Evolutionary conservation across 2,113 vertebrate species (phyloP).

Genomic region (Aepyceros melampus): DNA sequence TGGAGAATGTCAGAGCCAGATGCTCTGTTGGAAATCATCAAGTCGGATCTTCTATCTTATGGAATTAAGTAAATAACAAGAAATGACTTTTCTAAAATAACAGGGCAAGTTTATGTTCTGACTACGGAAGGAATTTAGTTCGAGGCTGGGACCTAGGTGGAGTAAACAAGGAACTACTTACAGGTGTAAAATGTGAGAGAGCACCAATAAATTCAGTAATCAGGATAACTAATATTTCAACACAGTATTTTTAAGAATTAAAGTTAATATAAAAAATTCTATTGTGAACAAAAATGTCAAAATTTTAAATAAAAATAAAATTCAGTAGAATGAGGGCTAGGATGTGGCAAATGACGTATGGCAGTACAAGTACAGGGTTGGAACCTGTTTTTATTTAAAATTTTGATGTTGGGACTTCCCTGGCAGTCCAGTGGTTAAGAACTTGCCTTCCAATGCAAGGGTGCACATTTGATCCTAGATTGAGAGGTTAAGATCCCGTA

Average conservation of each 20-base stretch:
- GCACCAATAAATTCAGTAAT: not conserved
- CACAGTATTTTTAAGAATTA: not conserved
- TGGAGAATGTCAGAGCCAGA: not conserved
- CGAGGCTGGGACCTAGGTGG: not conserved
- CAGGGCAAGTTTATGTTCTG: not conserved
- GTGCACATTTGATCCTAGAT: not conserved
- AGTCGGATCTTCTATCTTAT: not conserved
- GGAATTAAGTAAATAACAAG: not conserved
- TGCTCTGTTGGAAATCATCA: not conserved
- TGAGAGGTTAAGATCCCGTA: not conserved
- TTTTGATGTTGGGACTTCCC: not conserved
- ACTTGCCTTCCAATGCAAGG: not conserved
- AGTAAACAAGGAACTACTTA: not conserved
- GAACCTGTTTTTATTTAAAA: not conserved
- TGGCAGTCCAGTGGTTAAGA: fast-evolving
- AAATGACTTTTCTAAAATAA: not conserved
- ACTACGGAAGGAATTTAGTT: not conserved
- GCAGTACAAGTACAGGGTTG: not conserved
- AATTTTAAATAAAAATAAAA: not conserved
- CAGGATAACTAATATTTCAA: not conserved
- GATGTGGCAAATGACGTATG: fast-evolving
- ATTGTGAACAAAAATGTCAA: not conserved
- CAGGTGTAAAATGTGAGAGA: not conserved
- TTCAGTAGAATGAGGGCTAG: not conserved
- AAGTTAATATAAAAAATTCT: not conserved